phyloP scores from a whole-genome alignment of 2,113 vertebrate species.

The Prietella phreatophila region DNA sequence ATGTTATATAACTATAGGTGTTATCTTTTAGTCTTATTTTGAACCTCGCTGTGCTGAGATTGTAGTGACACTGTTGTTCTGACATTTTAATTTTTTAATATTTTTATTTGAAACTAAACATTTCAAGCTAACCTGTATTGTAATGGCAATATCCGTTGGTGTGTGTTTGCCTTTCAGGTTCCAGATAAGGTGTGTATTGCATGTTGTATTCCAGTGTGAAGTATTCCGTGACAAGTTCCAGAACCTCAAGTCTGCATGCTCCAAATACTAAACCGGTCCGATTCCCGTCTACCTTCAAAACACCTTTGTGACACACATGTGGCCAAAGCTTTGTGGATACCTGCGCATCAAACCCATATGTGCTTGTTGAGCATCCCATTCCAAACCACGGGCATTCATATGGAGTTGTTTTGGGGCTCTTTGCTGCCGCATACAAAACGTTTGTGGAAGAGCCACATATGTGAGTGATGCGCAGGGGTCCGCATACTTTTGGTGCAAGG shows the following conservation, averaged over 20 bases:
- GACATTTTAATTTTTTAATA: too few relatives aligned
- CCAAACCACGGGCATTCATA: not conserved
- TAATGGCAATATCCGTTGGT: not conserved
- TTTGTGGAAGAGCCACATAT: too few relatives aligned
- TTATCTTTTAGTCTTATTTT: not conserved
- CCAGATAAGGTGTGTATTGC: constrained; percentile 6
- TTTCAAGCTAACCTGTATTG: not conserved
- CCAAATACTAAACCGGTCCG: not conserved
- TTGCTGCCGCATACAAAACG: too few relatives aligned
- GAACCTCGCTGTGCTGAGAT: not conserved
- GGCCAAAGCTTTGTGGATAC: not conserved
- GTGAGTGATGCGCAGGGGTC: too few relatives aligned
- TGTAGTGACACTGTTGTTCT: too few relatives aligned
- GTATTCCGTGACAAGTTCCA: not conserved
- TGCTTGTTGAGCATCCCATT: not conserved
- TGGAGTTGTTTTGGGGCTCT: not conserved
- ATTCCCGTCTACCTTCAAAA: not conserved
- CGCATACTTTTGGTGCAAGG: too few relatives aligned
- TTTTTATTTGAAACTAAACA: not conserved
- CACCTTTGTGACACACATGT: not conserved
- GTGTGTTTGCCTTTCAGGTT: not conserved
- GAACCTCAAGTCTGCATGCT: not conserved
- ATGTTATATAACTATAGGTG: not conserved
- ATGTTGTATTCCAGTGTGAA: not conserved
- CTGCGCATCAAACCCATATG: not conserved